Conservation (phyloP, 2,797 vertebrate species). For the Melanotaenia maccullochi region DNA sequence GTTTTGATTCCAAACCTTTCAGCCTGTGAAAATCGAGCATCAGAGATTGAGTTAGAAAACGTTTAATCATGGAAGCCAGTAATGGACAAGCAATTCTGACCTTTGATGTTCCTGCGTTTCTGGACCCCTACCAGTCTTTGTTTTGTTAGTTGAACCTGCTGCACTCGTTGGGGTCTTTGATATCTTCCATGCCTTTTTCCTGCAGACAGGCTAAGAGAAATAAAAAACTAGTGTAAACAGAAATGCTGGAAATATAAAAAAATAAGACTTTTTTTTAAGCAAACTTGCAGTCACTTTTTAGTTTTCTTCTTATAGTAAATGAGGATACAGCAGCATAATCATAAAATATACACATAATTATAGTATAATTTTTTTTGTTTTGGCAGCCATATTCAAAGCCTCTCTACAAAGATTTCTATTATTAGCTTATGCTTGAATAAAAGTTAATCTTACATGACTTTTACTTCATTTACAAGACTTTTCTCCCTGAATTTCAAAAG, state of each 20-base stretch:
- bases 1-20: slow-evolving; percentile 45
- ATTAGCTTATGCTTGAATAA: slow-evolving; percentile 19
- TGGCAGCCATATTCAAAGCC: neutral
- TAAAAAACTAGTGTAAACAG: no score
- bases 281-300: neutral
- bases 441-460: neutral
- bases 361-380: neutral
- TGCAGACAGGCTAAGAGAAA: slow-evolving; percentile 27
- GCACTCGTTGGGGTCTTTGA: slow-evolving; percentile 23
- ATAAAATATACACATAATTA: neutral
- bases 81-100: slow-evolving; percentile 55
- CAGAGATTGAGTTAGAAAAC: slow-evolving; percentile 35
- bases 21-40: slow-evolving; percentile 46
- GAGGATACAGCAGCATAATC: neutral
- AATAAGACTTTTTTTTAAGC: neutral
- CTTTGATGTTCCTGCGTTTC: slow-evolving; percentile 62
- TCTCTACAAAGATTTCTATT: neutral
- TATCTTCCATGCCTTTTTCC: slow-evolving; percentile 24
- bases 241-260: slow-evolving; percentile 1
- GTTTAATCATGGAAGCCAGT: slow-evolving; percentile 48
- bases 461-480: neutral
- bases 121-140: slow-evolving; percentile 33
- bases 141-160: slow-evolving; percentile 22
- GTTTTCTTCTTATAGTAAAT: slow-evolving; percentile 1
- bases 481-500: neutral